phyloP scores from a whole-genome alignment of 92 coral and sea anemone species.

The Blastomussa wellsi region DNA sequence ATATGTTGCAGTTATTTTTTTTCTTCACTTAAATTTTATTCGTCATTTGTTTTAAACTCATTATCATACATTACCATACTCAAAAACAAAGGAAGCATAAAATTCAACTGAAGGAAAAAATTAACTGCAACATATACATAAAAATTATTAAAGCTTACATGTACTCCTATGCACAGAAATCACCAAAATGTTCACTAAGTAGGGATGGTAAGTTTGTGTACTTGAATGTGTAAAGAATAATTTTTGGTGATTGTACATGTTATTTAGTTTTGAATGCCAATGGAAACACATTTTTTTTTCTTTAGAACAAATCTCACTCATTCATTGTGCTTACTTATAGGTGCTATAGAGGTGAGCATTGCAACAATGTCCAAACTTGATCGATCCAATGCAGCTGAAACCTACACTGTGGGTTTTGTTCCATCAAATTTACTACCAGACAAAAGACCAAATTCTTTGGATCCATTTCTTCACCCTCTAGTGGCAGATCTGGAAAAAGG shows the following conservation, averaged over 20 bases:
- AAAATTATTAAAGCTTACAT: too few species aligned
- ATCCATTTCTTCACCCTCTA: conserved; percentile 55
- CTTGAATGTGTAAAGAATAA: too few species aligned
- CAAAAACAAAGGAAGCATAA: too few species aligned
- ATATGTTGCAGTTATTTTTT: too few species aligned
- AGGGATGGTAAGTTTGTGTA: not conserved
- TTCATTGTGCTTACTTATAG: conserved; percentile 24
- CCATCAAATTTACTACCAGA: conserved; percentile 54
- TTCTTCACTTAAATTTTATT: too few species aligned
- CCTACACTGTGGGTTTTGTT: conserved; percentile 50
- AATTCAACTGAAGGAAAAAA: too few species aligned
- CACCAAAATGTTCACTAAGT: not conserved
- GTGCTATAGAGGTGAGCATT: conserved; percentile 53
- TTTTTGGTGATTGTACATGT: not conserved
- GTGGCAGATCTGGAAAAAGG: conserved; percentile 42
- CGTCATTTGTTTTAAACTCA: too few species aligned
- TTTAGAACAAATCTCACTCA: not conserved
- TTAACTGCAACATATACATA: too few species aligned
- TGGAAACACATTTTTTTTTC: not conserved
- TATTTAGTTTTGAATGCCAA: too few species aligned
- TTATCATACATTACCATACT: too few species aligned
- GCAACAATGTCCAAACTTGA: conserved; percentile 57
- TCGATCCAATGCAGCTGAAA: conserved; percentile 44
- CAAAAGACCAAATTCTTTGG: conserved; percentile 52
- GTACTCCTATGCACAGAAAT: too few species aligned